Conservation (phyloP, 2,113 vertebrate species). For the Ascaphus truei region DNA sequence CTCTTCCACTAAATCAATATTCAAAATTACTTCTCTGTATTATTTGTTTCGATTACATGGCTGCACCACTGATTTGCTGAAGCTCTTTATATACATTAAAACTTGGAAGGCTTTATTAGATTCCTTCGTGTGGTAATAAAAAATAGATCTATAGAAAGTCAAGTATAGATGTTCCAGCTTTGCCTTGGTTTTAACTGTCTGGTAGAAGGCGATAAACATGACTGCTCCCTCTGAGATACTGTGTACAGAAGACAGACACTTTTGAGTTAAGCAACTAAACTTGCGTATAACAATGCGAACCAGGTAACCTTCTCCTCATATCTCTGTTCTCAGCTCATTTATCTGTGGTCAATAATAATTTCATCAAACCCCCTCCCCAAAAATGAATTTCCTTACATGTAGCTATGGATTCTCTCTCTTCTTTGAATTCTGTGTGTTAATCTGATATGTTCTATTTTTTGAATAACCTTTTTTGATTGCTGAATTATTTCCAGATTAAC, state of each 20-base stretch:
- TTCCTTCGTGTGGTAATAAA: no score
- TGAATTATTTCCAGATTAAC: conserved; percentile 75
- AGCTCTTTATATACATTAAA: no score
- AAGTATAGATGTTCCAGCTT: not conserved
- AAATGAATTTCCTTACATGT: conserved; percentile 8
- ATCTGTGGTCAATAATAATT: conserved; percentile 23
- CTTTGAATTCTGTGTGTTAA: conserved; percentile 63
- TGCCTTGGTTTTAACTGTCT: not conserved
- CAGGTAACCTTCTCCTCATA: conserved; percentile 51
- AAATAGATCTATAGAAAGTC: not conserved
- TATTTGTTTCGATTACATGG: no score
- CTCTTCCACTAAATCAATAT: no score
- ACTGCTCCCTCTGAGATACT: no score
- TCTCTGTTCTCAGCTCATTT: not conserved
- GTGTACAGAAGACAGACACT: not conserved
- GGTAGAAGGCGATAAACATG: not conserved
- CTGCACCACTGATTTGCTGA: no score
- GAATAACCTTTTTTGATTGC: conserved; percentile 73
- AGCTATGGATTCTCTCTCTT: conserved; percentile 34
- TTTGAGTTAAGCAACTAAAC: not conserved
- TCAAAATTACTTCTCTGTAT: no score
- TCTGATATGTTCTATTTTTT: conserved; percentile 63
- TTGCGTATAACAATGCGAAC: conserved; percentile 50
- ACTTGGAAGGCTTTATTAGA: no score
- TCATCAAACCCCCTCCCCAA: not conserved